Evolutionary conservation across 1,140 invertebrate genomes (phyloP), one percentile per base, ranked within the genome.

Genomic region (Galleria mellonella): DNA sequence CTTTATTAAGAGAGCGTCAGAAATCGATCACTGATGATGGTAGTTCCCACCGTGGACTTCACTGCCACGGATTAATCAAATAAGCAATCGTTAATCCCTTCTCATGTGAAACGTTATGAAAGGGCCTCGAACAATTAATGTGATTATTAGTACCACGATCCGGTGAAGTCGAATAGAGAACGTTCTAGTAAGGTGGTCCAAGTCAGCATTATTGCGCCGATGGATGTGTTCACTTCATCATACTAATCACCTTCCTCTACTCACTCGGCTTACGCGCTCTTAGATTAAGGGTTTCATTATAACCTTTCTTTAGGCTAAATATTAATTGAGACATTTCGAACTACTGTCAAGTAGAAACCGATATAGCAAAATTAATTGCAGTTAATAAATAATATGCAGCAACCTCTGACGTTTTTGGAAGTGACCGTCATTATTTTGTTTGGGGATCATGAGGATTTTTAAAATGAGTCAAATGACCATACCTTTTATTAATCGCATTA

Each of bases 321-420:
- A 65, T 73, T 81, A 84, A 82, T 84, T 81, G 76, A 84, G 77
- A 82, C 63, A 77, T 84, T 84, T 70, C 61, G 42, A 66, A 78
- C 69, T 71, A 72, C 69, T 70, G 69, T 67, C 62, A 58, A 55
- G 55, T 50, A 35, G 53, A 61, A 58, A 66, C 43, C 43, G 49
- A 67, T 58, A 55, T 42, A 37, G 56, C 42, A 30, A 54, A 59
- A 78, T 51, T 70, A 77, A 83, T 72, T 63, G 44, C 47, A 47
- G 41, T 12, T 43, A 41, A 81, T 81, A 65, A 72, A 72, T 81
- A 64, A 74, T 32, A 32, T 39, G 32, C 37, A 51, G 40, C 29
- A 33, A 47, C 44, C 32, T 47, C 42, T 32, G 51, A 51, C 52
- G 51, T 33, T 60, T 64, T 58, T 59, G 56, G 60, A 57, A 60